Base-by-base conservation (phyloP, 2,888 invertebrate species). In the Brassicogethes aeneus region DNA sequence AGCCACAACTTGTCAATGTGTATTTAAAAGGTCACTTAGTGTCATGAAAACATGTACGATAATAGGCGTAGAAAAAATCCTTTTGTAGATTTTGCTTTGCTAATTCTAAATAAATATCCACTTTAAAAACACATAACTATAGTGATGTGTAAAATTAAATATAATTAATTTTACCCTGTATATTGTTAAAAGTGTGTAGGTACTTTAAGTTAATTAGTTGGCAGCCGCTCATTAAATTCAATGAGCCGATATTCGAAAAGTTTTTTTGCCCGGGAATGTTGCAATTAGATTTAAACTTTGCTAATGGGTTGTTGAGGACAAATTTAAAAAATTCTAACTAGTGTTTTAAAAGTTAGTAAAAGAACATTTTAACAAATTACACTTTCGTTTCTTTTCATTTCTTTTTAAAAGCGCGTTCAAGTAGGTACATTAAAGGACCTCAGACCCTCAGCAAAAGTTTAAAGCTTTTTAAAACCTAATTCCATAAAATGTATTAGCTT, bases 351-450 rank as follows among this genome's bases (percentile, higher is more conserved):
- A 68, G 64, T 66, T 67, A 61, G 58, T 59, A 57, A 60, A 58
- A 60, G 65, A 13, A 61, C 66, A 59, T 64, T 68, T 66, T 66
- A 66, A 66, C 66, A 64, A 68, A 68, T 68, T 66, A 66, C 64
- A 61, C 64, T 62, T 60, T 60, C 62, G 58, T 60, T 61, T 61
- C 63, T 62, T 64, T 64, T 62, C 60, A 58, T 62, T 64, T 61
- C 61, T 59, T 64, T 63, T 59, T 56, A 55, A 60, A 59, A 52
- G 59, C 57, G 57, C 55, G 55, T 56, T 57, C 56, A 60, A 57
- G 56, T 53, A 54, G 56, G 57, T 56, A 59, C 56, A 56, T 56
- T 59, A 55, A 54, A 50, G 51, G 56, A 44, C 45, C 47, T 50
- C 50, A 44, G 42, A 44, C n/a, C 49, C 50, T 51, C 48, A 49